phyloP scores from a whole-genome alignment of 2,113 vertebrate genomes.

The Grantiella picta region DNA sequence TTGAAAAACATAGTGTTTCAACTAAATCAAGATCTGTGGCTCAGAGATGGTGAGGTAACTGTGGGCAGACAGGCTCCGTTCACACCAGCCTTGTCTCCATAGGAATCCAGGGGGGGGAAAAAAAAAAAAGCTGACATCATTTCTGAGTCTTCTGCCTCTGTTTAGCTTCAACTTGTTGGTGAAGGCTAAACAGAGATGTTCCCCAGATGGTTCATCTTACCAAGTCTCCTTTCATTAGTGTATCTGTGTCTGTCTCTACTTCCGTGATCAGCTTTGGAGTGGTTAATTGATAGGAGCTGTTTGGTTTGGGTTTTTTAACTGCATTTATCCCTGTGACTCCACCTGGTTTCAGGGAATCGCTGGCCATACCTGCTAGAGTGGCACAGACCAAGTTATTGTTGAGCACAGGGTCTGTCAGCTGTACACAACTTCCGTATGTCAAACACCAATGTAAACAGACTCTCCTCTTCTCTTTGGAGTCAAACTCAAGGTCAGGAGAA shows the following conservation, averaged over 20 bases:
- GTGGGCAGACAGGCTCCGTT: background rate
- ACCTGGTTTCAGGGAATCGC: background rate
- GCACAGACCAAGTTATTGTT: background rate
- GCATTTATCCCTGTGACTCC: background rate
- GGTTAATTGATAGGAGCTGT: background rate
- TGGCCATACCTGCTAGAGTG: background rate
- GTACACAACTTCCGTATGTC: background rate
- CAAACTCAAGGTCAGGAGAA: background rate
- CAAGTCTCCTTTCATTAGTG: background rate
- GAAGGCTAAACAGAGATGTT: constrained; percentile 41
- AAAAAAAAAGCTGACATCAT: background rate
- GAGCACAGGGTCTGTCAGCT: background rate
- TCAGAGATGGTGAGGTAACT: constrained; percentile 7
- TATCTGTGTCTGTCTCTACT: background rate
- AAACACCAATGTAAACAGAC: background rate
- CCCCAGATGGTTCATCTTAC: constrained; percentile 49
- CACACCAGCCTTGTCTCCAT: background rate
- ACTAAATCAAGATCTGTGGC: background rate
- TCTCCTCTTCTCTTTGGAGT: background rate
- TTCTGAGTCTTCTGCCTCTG: constrained; percentile 45
- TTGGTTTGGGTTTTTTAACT: background rate
- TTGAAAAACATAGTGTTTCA: background rate
- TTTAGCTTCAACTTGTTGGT: constrained; percentile 43
- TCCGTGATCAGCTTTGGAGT: background rate
- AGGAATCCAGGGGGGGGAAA: background rate